Percentiles rank a stretch among this genome's conserved stretches.
These are phyloP conservation scores for Hippoglossus stenolepis DNA, from an alignment of 2,113 vertebrate species.

Conservation along the genomic window DNA sequence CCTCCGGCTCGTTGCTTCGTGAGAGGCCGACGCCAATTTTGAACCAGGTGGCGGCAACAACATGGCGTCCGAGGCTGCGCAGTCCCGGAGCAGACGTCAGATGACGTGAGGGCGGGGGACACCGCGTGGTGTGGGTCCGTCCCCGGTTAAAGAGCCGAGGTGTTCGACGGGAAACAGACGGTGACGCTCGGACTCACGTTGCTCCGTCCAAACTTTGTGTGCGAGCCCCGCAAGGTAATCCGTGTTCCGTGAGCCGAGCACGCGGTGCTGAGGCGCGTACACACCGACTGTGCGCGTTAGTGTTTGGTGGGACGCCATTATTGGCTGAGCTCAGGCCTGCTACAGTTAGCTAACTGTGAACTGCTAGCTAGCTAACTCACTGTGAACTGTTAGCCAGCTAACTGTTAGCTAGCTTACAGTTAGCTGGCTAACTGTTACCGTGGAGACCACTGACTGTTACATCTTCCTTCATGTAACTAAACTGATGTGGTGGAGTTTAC, in stretches of 20 bases:
- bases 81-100: constrained; percentile 16
- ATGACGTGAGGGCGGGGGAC: constrained; percentile 49
- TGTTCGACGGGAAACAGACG: constrained; percentile 5
- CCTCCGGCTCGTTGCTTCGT: neutral
- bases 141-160: neutral
- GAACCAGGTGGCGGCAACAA: constrained; percentile 59
- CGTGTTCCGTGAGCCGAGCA: neutral
- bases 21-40: neutral
- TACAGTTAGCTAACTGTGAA: no score
- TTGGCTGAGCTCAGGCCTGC: no score
- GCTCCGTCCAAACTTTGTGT: neutral
- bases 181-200: constrained; percentile 4
- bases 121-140: constrained; percentile 42
- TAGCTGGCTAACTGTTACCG: no score
- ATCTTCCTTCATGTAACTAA: no score
- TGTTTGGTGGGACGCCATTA: neutral
- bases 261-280: no score
- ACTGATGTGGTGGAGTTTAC: no score
- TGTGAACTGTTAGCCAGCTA: no score
- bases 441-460: no score
- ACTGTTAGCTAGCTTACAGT: no score
- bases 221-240: no score
- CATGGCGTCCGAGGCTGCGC: constrained; percentile 74
- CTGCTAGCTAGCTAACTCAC: no score
- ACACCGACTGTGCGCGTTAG: neutral